Evolutionary conservation across 2,797 vertebrate genomes (phyloP), one percentile per base, ranked within the genome.

Genomic region (Allobates femoralis): DNA sequence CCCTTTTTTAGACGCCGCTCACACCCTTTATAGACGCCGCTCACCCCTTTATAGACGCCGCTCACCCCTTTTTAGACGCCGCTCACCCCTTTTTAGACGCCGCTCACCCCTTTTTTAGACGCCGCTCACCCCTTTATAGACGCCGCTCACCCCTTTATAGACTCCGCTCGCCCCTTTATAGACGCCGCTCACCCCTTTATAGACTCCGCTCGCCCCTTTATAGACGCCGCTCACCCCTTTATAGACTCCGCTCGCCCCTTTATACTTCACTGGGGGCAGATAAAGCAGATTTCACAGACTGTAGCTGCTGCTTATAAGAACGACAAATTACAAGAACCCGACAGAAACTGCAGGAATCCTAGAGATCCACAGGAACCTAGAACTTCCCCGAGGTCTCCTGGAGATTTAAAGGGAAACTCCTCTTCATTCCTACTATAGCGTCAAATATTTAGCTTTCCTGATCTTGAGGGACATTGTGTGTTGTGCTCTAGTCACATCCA

Each of bases 301-400:
- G 58, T 51, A 56, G 79, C 85, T 46, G 85, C 64, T 51, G 79
- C 83, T 93, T 89, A 90, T 89, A 81, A 56, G 56, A 86, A 69
- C 60, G 21, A 51, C 10, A 8, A 67, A 77, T 58, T 34, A 37
- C 84, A 46, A 30, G 14, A 60, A n/a, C n/a, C 67, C 64, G 73
- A 32, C 51, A 69, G n/a, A 86, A 71, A 56, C 14, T 21, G 69
- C 30, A 67, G 79, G 67, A 37, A 51, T 26, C n/a, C n/a, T n/a
- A n/a, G 32, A 23, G 28, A 82, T 58, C 23, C 15, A 53, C 56
- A 16, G 64, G 8, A 66, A 34, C n/a, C 67, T n/a, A 3, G 21
- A 14, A 41, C 34, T 34, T n/a, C 21, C 67, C 23, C 26, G 16
- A n/a, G 71, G 37, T 41, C 26, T 71, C 67, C 67, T 16, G 19